These are phyloP conservation scores for Carassius gibelio DNA, from an alignment of 2,113 vertebrate genomes.

Conservation along the genomic window DNA sequence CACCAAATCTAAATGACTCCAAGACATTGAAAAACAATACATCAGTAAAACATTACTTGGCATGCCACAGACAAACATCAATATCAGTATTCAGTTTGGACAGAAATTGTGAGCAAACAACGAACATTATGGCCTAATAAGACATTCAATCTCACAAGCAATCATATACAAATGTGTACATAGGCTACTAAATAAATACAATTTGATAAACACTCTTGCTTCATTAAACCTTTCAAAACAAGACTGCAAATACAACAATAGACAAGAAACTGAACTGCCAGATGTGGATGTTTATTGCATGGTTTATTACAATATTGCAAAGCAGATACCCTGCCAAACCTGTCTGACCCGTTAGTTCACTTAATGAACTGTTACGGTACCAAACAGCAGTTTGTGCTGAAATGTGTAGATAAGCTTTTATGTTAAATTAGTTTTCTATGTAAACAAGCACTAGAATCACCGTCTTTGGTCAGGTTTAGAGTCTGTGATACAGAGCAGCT, in stretches of 20 bases:
- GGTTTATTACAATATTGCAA: conserved; percentile 1
- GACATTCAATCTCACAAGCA: not conserved
- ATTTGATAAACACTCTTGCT: not conserved
- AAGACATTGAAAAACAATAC: conserved; percentile 21
- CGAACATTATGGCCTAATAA: not conserved
- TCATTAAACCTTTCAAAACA: conserved; percentile 13
- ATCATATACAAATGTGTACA: not conserved
- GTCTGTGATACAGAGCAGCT: no score
- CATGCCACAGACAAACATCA: conserved; percentile 36
- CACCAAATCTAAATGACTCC: not conserved
- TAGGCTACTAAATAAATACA: not conserved
- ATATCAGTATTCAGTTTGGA: not conserved
- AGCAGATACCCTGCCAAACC: not conserved
- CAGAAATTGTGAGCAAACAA: not conserved
- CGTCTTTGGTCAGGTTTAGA: no score
- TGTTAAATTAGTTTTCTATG: not conserved
- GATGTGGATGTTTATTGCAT: conserved; percentile 21
- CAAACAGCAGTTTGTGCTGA: not conserved
- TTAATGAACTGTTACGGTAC: not conserved
- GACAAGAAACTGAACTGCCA: no score
- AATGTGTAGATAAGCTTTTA: not conserved
- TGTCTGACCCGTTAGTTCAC: not conserved
- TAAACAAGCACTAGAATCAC: not conserved
- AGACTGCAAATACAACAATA: not conserved
- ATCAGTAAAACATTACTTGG: conserved; percentile 17